Evolutionary conservation across 2,888 invertebrate genomes (phyloP).

Genomic region (Plutella xylostella): DNA sequence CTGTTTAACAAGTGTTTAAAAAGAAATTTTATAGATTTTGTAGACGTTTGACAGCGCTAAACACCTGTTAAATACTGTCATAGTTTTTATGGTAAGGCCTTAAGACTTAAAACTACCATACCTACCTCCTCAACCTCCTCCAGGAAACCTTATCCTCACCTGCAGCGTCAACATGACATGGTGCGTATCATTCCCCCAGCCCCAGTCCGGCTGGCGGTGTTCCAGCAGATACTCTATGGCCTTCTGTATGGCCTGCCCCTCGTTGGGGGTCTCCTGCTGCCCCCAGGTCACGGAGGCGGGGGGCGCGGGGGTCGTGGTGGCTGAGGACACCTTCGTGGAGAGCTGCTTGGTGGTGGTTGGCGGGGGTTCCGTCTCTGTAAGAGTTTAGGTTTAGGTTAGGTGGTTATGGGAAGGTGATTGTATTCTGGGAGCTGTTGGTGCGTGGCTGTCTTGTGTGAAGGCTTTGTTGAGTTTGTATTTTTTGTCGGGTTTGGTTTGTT

Average conservation of each 20-base stretch:
- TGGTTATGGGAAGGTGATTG: too few species aligned
- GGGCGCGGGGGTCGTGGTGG: conserved; percentile 32
- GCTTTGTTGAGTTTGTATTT: neutral
- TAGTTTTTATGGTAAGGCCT: too few species aligned
- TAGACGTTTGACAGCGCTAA: too few species aligned
- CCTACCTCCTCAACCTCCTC: too few species aligned
- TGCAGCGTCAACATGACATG: conserved; percentile 85
- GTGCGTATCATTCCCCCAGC: conserved; percentile 88
- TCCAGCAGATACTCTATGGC: conserved; percentile 81
- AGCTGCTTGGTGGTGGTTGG: conserved; percentile 33
- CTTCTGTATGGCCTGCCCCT: conserved; percentile 63
- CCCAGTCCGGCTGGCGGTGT: conserved; percentile 80
- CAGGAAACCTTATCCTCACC: too few species aligned
- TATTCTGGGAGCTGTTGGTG: neutral
- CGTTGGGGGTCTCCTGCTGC: conserved; percentile 13
- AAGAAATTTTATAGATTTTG: too few species aligned
- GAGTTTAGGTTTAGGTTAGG: too few species aligned
- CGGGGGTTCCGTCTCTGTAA: conserved; percentile 47
- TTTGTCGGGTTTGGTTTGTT: too few species aligned
- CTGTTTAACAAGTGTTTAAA: too few species aligned
- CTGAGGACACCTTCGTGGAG: conserved; percentile 15
- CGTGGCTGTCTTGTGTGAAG: neutral
- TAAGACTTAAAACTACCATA: too few species aligned
- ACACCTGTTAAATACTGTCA: too few species aligned
- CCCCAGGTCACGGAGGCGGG: conserved; percentile 49